Conservation (phyloP, 2,797 vertebrate genomes). For the Cyclopterus lumpus region DNA sequence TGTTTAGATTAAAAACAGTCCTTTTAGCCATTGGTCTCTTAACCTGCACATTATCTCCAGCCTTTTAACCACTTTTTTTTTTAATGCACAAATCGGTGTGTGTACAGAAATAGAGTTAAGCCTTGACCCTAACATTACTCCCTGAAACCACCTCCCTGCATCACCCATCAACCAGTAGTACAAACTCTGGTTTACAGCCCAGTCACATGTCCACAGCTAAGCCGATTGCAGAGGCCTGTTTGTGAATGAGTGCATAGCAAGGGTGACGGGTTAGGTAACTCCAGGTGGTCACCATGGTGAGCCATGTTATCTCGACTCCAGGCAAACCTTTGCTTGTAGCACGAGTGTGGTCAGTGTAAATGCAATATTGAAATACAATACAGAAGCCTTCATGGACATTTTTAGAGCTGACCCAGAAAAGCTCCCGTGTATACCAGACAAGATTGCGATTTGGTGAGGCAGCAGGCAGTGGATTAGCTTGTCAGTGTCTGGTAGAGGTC, state of each 20-base stretch:
- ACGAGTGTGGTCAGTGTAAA: background rate
- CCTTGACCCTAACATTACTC: conserved; percentile 40
- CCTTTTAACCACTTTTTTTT: conserved; percentile 15
- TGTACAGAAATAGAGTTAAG: conserved; percentile 71
- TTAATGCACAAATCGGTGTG: conserved; percentile 13
- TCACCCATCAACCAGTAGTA: conserved; percentile 27
- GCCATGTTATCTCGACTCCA: background rate
- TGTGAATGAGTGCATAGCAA: conserved; percentile 48
- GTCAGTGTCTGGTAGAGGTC: background rate
- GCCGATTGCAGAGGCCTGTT: conserved; percentile 49
- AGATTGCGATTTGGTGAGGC: background rate
- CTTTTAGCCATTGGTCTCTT: conserved; percentile 32
- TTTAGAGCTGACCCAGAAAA: background rate
- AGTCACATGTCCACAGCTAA: conserved; percentile 52
- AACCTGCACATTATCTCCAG: conserved; percentile 9
- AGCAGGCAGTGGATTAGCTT: background rate
- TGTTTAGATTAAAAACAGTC: conserved; percentile 27
- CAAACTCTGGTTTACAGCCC: conserved; percentile 43
- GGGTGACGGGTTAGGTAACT: conserved; percentile 8
- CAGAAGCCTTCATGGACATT: background rate
- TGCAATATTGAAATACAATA: background rate
- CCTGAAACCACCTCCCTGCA: conserved; percentile 38
- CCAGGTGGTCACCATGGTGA: background rate
- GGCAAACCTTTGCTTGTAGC: background rate
- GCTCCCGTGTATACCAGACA: background rate